Conservation (phyloP, 2,888 invertebrate species). For the Hypselothyrea guttata region DNA sequence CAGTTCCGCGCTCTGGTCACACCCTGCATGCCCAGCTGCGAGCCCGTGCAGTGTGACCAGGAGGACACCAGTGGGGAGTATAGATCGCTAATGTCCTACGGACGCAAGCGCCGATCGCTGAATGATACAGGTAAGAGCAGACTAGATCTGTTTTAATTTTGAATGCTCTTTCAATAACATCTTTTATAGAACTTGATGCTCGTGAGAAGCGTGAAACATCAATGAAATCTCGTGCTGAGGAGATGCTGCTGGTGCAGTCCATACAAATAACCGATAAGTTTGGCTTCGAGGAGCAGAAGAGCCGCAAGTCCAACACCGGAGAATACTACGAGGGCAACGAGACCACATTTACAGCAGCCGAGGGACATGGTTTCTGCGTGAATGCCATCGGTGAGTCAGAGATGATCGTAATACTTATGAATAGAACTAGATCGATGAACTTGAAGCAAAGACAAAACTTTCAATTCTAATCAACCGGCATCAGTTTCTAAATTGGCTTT, state of each 20-base stretch:
- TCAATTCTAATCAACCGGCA: too few species aligned
- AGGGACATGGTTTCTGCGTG: conserved; percentile 83
- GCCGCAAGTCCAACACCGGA: conserved; percentile 81
- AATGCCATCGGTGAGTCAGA: conserved; percentile 81
- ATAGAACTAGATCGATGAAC: too few species aligned
- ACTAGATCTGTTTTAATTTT: background rate
- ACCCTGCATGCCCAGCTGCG: conserved; percentile 96
- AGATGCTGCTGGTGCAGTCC: conserved; percentile 94
- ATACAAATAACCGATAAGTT: conserved; percentile 96
- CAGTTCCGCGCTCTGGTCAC: conserved; percentile 98
- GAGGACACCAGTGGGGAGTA: conserved; percentile 92
- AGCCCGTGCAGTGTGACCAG: conserved; percentile 94
- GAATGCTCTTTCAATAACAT: background rate
- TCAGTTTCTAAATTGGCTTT: too few species aligned
- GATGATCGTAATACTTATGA: background rate
- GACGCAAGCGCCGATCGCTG: conserved; percentile 88
- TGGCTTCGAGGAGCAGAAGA: conserved; percentile 88
- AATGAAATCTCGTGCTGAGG: conserved; percentile 85
- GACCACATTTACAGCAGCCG: conserved; percentile 87
- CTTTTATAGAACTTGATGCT: conserved; percentile 2
- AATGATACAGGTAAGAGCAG: conserved; percentile 80
- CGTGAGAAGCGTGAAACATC: conserved; percentile 69
- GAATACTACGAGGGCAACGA: conserved; percentile 84
- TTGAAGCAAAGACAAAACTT: background rate
- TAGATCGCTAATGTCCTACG: conserved; percentile 91